Conservation (phyloP, 1,140 invertebrate genomes). For the Saxidomus purpurata region DNA sequence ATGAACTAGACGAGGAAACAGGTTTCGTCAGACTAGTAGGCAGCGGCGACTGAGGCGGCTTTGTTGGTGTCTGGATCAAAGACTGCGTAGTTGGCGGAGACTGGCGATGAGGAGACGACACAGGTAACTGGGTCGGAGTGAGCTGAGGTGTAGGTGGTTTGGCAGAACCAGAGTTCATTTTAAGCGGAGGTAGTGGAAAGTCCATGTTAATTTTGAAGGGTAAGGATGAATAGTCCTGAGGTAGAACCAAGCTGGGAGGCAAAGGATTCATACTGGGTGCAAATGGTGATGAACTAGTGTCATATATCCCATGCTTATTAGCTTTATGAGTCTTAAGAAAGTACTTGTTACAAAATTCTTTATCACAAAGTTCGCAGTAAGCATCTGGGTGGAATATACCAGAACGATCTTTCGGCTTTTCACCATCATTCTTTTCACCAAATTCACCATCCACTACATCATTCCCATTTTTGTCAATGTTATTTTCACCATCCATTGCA, state of each 20-base stretch:
- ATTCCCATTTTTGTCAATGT: conserved; percentile 65
- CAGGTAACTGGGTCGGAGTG: conserved; percentile 47
- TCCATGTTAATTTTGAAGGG: conserved; percentile 62
- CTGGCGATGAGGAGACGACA: conserved; percentile 46
- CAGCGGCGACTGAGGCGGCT: conserved; percentile 64
- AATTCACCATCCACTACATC: conserved; percentile 65
- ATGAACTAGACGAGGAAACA: conserved; percentile 61
- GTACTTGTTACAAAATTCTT: conserved; percentile 88
- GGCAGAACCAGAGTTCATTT: conserved; percentile 60
- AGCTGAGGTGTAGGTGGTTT: conserved; percentile 69
- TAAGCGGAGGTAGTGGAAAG: conserved; percentile 69
- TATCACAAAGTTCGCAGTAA: conserved; percentile 92
- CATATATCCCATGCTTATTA: conserved; percentile 98
- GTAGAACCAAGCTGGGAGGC: conserved; percentile 66
- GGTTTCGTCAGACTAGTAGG: conserved; percentile 53
- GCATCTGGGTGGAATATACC: conserved; percentile 90
- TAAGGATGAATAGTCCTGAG: conserved; percentile 73
- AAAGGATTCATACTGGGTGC: conserved; percentile 67
- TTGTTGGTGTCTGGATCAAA: conserved; percentile 62
- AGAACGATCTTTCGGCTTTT: conserved; percentile 63
- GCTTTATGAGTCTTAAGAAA: conserved; percentile 98
- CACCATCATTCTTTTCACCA: conserved; percentile 60
- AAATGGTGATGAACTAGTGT: conserved; percentile 80
- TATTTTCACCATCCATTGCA: conserved; percentile 57
- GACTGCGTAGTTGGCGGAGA: conserved; percentile 60